Percentiles rank a stretch among this genome's conserved stretches.
phyloP scores from a whole-genome alignment of 2,113 vertebrate species.

The Coracopsis vasa region DNA sequence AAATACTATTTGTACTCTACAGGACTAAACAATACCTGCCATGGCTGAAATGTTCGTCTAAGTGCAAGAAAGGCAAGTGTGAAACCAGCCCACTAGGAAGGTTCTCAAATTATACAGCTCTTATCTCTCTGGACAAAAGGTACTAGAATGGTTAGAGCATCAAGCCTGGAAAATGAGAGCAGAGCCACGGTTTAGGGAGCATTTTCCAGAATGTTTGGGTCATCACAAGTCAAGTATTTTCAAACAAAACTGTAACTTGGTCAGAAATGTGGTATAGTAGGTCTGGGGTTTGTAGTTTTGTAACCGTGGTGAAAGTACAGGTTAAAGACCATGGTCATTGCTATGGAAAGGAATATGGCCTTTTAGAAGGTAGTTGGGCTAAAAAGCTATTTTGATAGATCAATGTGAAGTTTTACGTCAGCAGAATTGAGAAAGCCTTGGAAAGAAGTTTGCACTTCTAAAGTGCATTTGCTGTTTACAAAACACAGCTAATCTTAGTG shows the following conservation, averaged over 20 bases:
- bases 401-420: neutral
- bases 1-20: constrained; percentile 4
- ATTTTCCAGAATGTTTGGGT: neutral
- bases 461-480: constrained; percentile 20
- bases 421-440: constrained; percentile 8
- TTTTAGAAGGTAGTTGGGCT: neutral
- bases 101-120: neutral
- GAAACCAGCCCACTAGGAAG: neutral
- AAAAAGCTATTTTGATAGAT: neutral
- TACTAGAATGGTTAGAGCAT: neutral
- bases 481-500: neutral
- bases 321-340: neutral
- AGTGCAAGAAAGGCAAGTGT: constrained; percentile 61
- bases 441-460: neutral
- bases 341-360: neutral
- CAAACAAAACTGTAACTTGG: neutral
- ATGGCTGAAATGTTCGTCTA: constrained; percentile 55
- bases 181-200: neutral
- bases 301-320: neutral
- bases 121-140: neutral
- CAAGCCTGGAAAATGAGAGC: neutral
- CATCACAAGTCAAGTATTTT: neutral
- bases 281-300: neutral
- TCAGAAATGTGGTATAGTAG: neutral
- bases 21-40: constrained; percentile 45